Evolutionary conservation across 2,797 vertebrate species (phyloP).

Genomic region (Todus mexicanus): DNA sequence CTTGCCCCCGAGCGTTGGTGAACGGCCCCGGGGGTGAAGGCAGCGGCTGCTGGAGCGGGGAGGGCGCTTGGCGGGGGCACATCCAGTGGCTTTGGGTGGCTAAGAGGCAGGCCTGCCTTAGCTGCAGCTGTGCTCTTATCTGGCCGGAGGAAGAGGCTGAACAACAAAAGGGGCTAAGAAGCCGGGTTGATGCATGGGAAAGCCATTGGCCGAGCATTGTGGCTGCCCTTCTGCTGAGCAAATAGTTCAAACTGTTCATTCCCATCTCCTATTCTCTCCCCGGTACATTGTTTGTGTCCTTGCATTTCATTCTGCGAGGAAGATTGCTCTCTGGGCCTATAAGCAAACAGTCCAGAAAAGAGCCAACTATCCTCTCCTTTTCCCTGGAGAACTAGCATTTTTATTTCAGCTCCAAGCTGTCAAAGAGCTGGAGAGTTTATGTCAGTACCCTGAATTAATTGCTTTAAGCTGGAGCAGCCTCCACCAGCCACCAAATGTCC

Average conservation of each 20-base stretch:
- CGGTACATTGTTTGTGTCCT: slow-evolving; percentile 99
- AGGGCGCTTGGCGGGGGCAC: background rate
- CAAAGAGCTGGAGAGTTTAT: slow-evolving; percentile 99
- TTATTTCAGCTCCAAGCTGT: slow-evolving; percentile 99
- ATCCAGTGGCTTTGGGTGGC: slow-evolving; percentile 88
- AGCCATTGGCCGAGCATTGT: slow-evolving; percentile 96
- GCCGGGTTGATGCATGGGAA: slow-evolving; percentile 97
- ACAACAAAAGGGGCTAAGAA: slow-evolving; percentile 96
- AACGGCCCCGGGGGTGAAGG: background rate
- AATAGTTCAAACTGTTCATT: slow-evolving; percentile 99
- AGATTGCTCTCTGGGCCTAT: slow-evolving; percentile 99
- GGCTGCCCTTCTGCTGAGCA: slow-evolving; percentile 99
- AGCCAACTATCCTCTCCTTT: slow-evolving; percentile 96
- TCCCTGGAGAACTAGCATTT: slow-evolving; percentile 99
- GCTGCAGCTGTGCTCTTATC: slow-evolving; percentile 98
- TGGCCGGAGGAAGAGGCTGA: slow-evolving; percentile 84
- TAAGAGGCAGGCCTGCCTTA: slow-evolving; percentile 70
- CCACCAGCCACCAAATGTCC: slow-evolving; percentile 93
- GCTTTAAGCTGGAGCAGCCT: slow-evolving; percentile 94
- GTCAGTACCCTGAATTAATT: slow-evolving; percentile 99
- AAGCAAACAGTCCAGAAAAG: slow-evolving; percentile 99
- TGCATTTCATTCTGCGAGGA: slow-evolving; percentile 99
- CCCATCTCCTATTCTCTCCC: slow-evolving; percentile 99
- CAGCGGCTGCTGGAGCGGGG: background rate
- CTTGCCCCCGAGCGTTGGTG: background rate